Percentiles rank a stretch among this genome's conserved stretches.
Evolutionary conservation across 2,888 invertebrate genomes (phyloP).

Genomic region (Muscina levida): DNA sequence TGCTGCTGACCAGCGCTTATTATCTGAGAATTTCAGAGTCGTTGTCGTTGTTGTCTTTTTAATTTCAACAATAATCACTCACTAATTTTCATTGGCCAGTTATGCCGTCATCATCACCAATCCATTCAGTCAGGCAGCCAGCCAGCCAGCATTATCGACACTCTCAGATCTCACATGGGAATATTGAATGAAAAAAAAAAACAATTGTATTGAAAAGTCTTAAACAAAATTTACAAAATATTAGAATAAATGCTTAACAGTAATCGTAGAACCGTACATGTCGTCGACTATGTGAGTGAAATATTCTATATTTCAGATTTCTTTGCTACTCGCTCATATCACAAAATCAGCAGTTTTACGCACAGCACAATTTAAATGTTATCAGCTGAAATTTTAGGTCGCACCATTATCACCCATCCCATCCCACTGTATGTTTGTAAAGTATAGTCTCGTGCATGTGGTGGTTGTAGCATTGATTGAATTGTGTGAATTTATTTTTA

Average conservation of each 20-base stretch:
- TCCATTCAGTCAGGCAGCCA: neutral
- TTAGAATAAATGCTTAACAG: no score
- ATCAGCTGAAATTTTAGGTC: conserved; percentile 23
- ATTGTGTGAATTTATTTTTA: conserved; percentile 39
- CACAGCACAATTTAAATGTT: conserved; percentile 15
- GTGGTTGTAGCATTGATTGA: neutral
- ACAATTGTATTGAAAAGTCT: neutral
- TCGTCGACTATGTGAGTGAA: no score
- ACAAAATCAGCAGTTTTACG: no score
- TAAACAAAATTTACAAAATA: no score
- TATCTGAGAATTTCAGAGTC: neutral
- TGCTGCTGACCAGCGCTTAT: neutral
- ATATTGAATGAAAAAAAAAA: neutral
- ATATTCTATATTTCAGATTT: no score
- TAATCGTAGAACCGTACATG: no score
- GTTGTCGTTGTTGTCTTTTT: neutral
- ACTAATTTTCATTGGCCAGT: conserved; percentile 51
- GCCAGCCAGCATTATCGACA: neutral
- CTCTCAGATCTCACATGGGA: neutral
- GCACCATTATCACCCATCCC: neutral
- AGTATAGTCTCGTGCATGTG: no score
- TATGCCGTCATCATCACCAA: conserved; percentile 43
- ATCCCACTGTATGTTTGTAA: conserved; percentile 7
- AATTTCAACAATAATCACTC: conserved; percentile 41
- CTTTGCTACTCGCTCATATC: no score